Evolutionary conservation across 2,888 invertebrate species (phyloP), one percentile per base, ranked within the genome.

Genomic region (Cylindroiulus punctatus): DNA sequence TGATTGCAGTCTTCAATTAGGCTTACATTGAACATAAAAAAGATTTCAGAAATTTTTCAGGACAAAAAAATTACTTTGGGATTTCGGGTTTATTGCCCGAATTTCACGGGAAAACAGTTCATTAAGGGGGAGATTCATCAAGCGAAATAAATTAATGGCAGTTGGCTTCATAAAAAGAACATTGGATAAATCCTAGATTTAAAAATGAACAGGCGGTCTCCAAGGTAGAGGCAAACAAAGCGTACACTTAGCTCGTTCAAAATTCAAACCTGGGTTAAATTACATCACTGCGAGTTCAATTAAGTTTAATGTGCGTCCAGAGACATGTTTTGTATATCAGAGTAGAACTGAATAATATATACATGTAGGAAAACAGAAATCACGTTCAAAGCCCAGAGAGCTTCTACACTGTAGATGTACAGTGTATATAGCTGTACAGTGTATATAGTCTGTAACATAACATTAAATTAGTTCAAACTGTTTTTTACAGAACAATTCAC

Each of bases 281-380:
- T 76, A 76, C 76, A 76, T 76, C 76, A 76, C 30, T 76, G 76
- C 76, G 76, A 76, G 76, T 76, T 76, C 76, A 76, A 76, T 76
- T 76, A 76, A 76, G 76, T 76, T 76, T 76, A 76, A 76, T 76
- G 76, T 30, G 76, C 76, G 76, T 76, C 76, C 76, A 76, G 76
- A 76, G 76, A 76, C 76, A 76, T 76, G 30, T 76, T 76, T 76
- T 76, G 76, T 76, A 76, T 76, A 76, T 76, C 12, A 30, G 30
- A 76, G 17, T 76, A 76, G 76, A 17, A 12, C 30, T 76, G 76
- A 76, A 76, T 76, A 76, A 76, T 76, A 30, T 26, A 76, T 76
- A 76, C 30, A 30, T 26, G 30, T 76, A 76, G 76, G 76, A 76
- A 76, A 76, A 30, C 10, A 30, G 76, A 76, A 76, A 76, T 76